Conservation (phyloP, 2,888 invertebrate species). For the Disparrhopalites patrizii region DNA sequence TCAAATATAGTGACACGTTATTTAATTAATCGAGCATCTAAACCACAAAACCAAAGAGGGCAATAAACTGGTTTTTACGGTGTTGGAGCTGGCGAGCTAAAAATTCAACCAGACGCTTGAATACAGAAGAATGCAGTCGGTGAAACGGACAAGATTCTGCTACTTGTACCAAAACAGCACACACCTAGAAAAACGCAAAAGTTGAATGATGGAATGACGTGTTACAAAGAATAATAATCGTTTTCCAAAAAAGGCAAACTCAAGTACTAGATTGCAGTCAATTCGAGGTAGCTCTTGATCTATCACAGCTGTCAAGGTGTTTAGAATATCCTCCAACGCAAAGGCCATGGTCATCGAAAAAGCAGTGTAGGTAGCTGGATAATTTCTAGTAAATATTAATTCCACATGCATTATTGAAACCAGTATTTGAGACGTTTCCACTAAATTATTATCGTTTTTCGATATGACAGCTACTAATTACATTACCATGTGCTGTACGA, state of each 20-base stretch:
- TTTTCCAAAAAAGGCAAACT: background rate
- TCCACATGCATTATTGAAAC: too few species aligned
- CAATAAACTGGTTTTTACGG: conserved; percentile 3
- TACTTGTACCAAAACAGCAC: conserved; percentile 17
- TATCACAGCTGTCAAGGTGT: conserved; percentile 19
- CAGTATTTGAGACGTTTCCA: background rate
- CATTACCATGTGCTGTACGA: too few species aligned
- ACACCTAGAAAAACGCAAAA: conserved; percentile 18
- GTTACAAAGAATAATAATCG: background rate
- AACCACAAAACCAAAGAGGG: background rate
- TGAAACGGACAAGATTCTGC: conserved; percentile 26
- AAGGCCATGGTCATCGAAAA: conserved; percentile 28
- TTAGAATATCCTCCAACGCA: conserved; percentile 26
- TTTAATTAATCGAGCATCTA: background rate
- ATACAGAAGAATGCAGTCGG: conserved; percentile 24
- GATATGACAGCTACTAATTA: too few species aligned
- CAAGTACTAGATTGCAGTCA: conserved; percentile 5
- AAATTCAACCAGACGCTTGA: conserved; percentile 16
- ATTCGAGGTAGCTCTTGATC: conserved; percentile 19
- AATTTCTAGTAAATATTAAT: too few species aligned
- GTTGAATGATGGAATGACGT: too few species aligned
- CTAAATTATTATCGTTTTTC: too few species aligned
- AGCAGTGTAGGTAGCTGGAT: conserved; percentile 27
- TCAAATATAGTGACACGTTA: background rate
- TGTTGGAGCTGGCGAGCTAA: conserved; percentile 11